phyloP scores from a whole-genome alignment of 2,797 vertebrate species.

The Glossophaga mutica region DNA sequence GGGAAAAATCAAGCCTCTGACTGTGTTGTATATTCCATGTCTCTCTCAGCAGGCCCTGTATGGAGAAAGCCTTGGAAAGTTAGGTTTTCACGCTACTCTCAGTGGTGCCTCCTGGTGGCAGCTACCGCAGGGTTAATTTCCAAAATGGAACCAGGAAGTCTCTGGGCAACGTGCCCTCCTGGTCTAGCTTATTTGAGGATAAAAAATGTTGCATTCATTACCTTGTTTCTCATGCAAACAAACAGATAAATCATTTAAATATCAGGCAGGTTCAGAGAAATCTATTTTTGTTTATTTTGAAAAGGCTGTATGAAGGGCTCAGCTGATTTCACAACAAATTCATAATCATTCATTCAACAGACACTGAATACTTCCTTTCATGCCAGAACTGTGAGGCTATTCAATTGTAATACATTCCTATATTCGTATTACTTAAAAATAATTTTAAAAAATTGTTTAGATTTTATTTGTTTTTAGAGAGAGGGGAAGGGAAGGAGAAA shows the following conservation, averaged over 20 bases:
- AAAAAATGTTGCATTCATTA: conserved; percentile 6
- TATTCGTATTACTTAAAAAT: background rate
- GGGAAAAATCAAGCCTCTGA: background rate
- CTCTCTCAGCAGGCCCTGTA: background rate
- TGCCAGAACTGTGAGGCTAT: background rate
- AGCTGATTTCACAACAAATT: conserved; percentile 40
- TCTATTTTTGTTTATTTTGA: conserved; percentile 43
- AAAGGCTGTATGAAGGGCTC: conserved; percentile 17
- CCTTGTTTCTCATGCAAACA: conserved; percentile 17
- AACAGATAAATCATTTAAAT: conserved; percentile 41
- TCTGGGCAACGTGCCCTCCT: background rate
- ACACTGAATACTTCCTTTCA: background rate
- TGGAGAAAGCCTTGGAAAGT: background rate
- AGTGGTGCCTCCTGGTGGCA: background rate
- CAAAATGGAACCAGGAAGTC: background rate
- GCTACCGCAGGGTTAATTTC: background rate
- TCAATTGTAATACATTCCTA: background rate
- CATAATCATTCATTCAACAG: conserved; percentile 9
- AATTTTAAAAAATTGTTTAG: background rate
- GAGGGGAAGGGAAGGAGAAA: too few species aligned
- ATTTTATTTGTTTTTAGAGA: too few species aligned
- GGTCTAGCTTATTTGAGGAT: background rate
- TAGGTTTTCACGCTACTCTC: background rate
- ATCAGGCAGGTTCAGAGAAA: conserved; percentile 39
- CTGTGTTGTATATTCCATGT: background rate